A percentile compares a stretch with the other conserved stretches of the same genome.
phyloP scores from a whole-genome alignment of 2,888 invertebrate genomes.

The Encarsia formosa region DNA sequence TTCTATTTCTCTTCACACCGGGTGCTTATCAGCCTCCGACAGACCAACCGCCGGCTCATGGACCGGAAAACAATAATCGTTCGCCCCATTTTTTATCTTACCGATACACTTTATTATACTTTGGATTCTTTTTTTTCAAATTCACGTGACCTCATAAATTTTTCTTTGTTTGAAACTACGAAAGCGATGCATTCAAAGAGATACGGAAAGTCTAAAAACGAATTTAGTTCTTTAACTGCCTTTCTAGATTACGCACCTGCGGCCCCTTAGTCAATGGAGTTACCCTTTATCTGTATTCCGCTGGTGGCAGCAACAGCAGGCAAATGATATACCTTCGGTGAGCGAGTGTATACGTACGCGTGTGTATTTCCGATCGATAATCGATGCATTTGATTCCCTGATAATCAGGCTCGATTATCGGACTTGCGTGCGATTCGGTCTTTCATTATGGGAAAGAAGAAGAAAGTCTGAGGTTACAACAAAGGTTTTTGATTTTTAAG shows the following conservation, averaged over 20 bases:
- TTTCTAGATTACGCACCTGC: slow-evolving; percentile 37
- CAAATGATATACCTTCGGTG: no score
- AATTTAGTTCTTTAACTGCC: slow-evolving; percentile 14
- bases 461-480: no score
- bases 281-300: not conserved
- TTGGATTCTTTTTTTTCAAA: not conserved
- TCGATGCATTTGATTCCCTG: slow-evolving; percentile 23
- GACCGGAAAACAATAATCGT: slow-evolving; percentile 37
- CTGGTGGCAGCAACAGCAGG: slow-evolving; percentile 1
- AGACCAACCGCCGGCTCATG: slow-evolving; percentile 35
- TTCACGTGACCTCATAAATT: no score
- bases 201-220: no score
- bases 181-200: no score
- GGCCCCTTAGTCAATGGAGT: slow-evolving; percentile 37
- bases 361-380: slow-evolving; percentile 15
- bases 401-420: slow-evolving; percentile 20
- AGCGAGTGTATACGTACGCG: slow-evolving; percentile 2
- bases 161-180: no score
- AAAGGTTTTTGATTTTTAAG: no score
- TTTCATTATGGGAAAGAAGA: no score
- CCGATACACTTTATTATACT: not conserved
- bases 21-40: slow-evolving; percentile 42
- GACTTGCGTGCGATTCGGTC: no score
- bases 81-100: not conserved
- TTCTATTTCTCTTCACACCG: slow-evolving; percentile 46